Evolutionary conservation across 2,797 vertebrate species (phyloP), one percentile per base, ranked within the genome.

Genomic region (Sylvia borin): DNA sequence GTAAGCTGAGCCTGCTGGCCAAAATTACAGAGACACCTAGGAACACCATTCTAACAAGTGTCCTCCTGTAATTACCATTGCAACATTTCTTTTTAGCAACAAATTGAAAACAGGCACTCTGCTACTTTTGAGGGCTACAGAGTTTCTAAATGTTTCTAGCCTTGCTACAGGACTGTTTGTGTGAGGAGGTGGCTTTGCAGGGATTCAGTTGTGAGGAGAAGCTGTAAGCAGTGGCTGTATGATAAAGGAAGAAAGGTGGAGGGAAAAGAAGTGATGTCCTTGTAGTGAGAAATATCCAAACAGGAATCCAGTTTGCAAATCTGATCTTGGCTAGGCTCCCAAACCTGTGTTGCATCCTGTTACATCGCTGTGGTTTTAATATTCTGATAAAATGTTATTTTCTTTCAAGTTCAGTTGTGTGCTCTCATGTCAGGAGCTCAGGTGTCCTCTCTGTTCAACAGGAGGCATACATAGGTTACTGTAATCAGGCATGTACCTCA

Each of bases 381-480:
- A 51, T n/a, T 5, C 25, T 36, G 11, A 8, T 42, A 34, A 72
- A 82, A 54, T 12, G 3, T 38, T 36, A 3, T 53, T 78, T 77
- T 72, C 34, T 78, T 73, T 72, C 32, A 38, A 45, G 29, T 62
- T 88, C 5, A 22, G 5, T 86, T 92, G 11, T 4, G 10, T 36
- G 11, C 57, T 79, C 16, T 77, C 16, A 7, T 3, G 5, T 75
- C 4, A 3, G 54, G 45, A 65, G 13, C 22, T 77, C 13, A 2
- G 0, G 0, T 15, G 8, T 54, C 16, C n/a, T 55, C 16, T n/a
- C 47, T 47, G 57, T 64, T 90, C 54, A 70, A 14, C 5, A 3
- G 7, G 5, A 72, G 48, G 18, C 24, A 26, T 10, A 22, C 8
- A 32, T 7, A 43, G 11, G 11, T 70, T 90, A 60, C 27, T n/a